Evolutionary conservation across 1,140 invertebrate species (phyloP), one percentile per base, ranked within the genome.

Genomic region (Papilio machaon): DNA sequence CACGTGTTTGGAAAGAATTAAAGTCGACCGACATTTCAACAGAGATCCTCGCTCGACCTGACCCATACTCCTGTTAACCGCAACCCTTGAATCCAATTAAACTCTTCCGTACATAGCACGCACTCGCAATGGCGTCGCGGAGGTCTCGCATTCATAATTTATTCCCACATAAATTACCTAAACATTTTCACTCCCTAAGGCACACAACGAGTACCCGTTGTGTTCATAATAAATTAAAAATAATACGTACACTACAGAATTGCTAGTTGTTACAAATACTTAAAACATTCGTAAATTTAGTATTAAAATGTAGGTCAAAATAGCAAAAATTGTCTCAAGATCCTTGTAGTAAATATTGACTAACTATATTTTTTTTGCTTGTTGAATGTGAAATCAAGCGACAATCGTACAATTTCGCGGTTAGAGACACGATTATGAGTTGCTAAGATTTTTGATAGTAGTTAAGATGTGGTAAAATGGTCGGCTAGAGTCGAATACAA

Each of bases 51-150:
- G 79, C 79, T 82, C 60, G 75, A 85, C 80, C 83, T 79, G 83
- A 85, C 83, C 88, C 84, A 85, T 85, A 87, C 23, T 89, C 86
- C 86, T 85, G 87, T 87, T 87, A 89, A 90, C 85, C 87, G 81
- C 80, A 83, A 86, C 86, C 86, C 86, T 86, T 86, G 85, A 87
- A 90, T 85, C 87, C 85, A 90, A 91, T 91, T 89, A 88, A 89
- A 87, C 86, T 89, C 84, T 87, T 87, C 84, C 79, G 82, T 87
- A 86, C 87, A 89, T 89, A 91, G 82, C 81, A 82, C 82, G 83
- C 43, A 80, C 83, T 60, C 81, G 75, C 67, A 52, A 52, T 82
- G 80, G 82, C 82, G 79, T 83, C 78, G 47, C 73, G 43, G 52
- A 82, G 80, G 82, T 82, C 80, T 84, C 80, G 49, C 87, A 85